A percentile compares a stretch with the other conserved stretches of the same genome.
These are phyloP conservation scores for Diaprepes abbreviatus DNA, from an alignment of 2,888 invertebrate genomes.

Conservation along the genomic window DNA sequence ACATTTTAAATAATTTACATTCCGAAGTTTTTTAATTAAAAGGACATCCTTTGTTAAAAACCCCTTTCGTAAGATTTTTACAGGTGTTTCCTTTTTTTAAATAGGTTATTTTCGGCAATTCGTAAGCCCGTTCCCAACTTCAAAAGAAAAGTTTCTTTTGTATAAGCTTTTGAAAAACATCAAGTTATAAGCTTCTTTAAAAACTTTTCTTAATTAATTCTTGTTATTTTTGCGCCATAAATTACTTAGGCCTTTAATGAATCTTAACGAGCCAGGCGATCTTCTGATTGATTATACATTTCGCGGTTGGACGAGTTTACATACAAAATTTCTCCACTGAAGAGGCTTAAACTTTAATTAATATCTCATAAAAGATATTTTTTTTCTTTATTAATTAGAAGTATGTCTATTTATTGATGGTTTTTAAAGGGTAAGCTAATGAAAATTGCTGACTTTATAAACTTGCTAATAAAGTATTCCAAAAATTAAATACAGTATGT, in stretches of 20 bases:
- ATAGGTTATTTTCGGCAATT: conserved; percentile 4
- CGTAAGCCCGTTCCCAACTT: not conserved
- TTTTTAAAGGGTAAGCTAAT: too few species aligned
- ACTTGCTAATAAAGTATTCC: too few species aligned
- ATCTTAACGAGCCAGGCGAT: conserved; percentile 2
- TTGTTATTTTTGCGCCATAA: conserved; percentile 17
- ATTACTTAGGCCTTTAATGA: conserved; percentile 13
- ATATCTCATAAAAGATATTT: not conserved
- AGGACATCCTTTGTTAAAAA: not conserved
- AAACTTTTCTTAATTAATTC: conserved; percentile 15
- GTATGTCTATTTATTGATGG: too few species aligned
- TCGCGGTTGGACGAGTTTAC: not conserved
- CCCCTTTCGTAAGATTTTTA: not conserved
- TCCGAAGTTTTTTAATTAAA: conserved; percentile 2
- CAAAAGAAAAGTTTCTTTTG: conserved; percentile 20
- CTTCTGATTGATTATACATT: conserved; percentile 19
- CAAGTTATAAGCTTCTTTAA: conserved; percentile 12
- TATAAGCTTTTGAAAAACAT: conserved; percentile 14
- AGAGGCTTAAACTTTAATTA: conserved; percentile 4
- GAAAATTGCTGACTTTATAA: too few species aligned
- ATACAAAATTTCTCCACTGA: not conserved
- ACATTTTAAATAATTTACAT: not conserved
- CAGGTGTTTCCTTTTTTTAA: conserved; percentile 2
- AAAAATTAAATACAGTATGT: too few species aligned
- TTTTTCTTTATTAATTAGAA: too few species aligned